Conservation (phyloP, 2,888 invertebrate genomes). For the Nephrocerus scutellatus region DNA sequence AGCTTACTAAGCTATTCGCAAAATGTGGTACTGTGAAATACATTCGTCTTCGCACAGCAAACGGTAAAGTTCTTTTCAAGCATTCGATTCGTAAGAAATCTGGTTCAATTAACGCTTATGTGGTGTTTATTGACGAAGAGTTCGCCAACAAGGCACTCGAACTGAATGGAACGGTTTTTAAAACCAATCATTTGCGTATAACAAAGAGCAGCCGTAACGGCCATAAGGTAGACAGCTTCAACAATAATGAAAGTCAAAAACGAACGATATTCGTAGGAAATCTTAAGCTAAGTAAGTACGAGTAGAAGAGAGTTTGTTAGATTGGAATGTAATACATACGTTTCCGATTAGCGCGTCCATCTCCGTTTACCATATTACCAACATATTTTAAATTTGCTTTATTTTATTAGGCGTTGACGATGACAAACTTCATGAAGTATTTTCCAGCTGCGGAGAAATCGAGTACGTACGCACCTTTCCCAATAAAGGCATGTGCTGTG, state of each 20-base stretch:
- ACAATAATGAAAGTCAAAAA: constrained; percentile 27
- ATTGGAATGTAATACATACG: background rate
- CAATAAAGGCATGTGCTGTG: too few relatives aligned
- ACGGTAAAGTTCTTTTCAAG: constrained; percentile 37
- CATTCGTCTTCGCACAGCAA: constrained; percentile 39
- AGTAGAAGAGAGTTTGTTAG: background rate
- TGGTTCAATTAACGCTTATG: constrained; percentile 39
- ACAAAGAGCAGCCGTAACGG: constrained; percentile 26
- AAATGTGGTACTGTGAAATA: constrained; percentile 31
- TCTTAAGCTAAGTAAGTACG: constrained; percentile 40
- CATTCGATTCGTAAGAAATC: constrained; percentile 37
- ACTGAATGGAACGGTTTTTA: constrained; percentile 39
- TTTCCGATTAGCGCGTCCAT: too few relatives aligned
- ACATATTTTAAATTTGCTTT: background rate
- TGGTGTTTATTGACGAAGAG: constrained; percentile 32
- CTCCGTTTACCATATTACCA: background rate
- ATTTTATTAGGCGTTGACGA: constrained; percentile 39
- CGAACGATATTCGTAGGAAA: constrained; percentile 44
- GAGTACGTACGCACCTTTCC: constrained; percentile 45
- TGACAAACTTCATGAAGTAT: constrained; percentile 40
- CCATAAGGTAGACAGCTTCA: constrained; percentile 4
- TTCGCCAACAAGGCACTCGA: constrained; percentile 33
- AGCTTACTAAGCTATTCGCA: constrained; percentile 34
- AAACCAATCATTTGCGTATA: constrained; percentile 38
- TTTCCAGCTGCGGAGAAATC: constrained; percentile 44